Evolutionary conservation across 2,797 vertebrate species (phyloP), one percentile per base, ranked within the genome.

Genomic region (Pangasius krempfi): DNA sequence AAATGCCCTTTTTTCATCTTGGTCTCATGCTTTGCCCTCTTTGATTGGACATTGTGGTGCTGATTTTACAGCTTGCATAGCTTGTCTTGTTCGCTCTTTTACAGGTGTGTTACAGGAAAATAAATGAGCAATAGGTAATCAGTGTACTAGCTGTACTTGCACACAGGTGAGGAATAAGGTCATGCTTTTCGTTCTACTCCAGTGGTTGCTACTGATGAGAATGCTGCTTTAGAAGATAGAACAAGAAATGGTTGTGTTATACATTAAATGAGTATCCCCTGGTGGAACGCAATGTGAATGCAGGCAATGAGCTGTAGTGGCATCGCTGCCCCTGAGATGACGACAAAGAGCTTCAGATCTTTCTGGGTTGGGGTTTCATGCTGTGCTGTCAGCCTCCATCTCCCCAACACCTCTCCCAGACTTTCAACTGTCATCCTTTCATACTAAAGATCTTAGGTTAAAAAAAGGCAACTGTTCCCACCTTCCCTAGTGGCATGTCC

Each of bases 311-410:
- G 76, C 78, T 75, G 54, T 73, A n/a, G 37, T 70, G 78, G 84
- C 58, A 78, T 81, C 58, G 50, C 33, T 30, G 44, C 82, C 60
- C 89, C 79, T 70, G 81, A 86, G 87, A 90, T 78, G 79, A 90
- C 30, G 62, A 75, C 85, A 87, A 44, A 82, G 52, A 68, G 60
- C 37, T 58, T 92, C 10, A 89, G 89, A 90, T 91, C 89, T 86
- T 80, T 80, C 40, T 13, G 47, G 22, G 54, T 80, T 56, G 25
- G 72, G 75, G 60, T 72, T 89, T 87, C 78, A 78, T 72, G 68
- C 9, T 10, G 70, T 33, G 66, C 60, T 86, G 70, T 78, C 72
- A 72, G 85, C 72, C 80, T 75, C 22, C 50, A 64, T 90, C 68
- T 84, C 54, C 86, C 58, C 25, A 40, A 58, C 12, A 56, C 82